Conservation (phyloP, 2,797 vertebrate species). For the Chelon labrosus region DNA sequence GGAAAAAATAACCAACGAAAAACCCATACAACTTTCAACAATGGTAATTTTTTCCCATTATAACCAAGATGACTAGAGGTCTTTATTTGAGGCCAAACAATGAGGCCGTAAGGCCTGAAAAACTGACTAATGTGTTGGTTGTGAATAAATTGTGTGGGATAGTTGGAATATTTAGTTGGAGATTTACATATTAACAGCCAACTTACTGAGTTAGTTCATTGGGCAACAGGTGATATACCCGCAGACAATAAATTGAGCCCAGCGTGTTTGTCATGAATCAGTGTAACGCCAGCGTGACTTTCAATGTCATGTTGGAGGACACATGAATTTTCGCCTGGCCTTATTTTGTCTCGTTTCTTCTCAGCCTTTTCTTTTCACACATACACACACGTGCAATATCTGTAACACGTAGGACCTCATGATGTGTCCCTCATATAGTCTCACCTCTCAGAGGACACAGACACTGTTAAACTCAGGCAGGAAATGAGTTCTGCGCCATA, state of each 20-base stretch:
- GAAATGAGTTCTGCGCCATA: conserved; percentile 72
- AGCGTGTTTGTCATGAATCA: neutral
- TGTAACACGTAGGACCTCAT: conserved; percentile 41
- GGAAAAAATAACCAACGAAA: too few relatives aligned
- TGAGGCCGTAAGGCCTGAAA: neutral
- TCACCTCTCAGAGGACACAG: conserved; percentile 77
- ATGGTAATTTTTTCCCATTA: too few relatives aligned
- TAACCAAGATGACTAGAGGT: too few relatives aligned
- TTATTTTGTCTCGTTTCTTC: conserved; percentile 21
- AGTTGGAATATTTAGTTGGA: too few relatives aligned
- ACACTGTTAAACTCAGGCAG: conserved; percentile 75
- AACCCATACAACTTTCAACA: too few relatives aligned
- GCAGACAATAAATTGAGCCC: neutral
- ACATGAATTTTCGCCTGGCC: conserved; percentile 15
- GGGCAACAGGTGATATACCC: neutral
- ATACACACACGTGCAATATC: conserved; percentile 20
- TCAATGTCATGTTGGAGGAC: conserved; percentile 42
- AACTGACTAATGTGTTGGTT: too few relatives aligned
- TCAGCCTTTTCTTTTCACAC: neutral
- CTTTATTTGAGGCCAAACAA: too few relatives aligned
- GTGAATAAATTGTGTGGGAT: too few relatives aligned
- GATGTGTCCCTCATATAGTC: conserved; percentile 70
- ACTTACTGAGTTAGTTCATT: too few relatives aligned
- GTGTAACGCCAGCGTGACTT: conserved; percentile 17
- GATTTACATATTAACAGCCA: too few relatives aligned